A percentile compares a stretch with the other conserved stretches of the same genome.
Evolutionary conservation across 2,888 invertebrate genomes (phyloP).

Genomic region (Morinoia aosen): DNA sequence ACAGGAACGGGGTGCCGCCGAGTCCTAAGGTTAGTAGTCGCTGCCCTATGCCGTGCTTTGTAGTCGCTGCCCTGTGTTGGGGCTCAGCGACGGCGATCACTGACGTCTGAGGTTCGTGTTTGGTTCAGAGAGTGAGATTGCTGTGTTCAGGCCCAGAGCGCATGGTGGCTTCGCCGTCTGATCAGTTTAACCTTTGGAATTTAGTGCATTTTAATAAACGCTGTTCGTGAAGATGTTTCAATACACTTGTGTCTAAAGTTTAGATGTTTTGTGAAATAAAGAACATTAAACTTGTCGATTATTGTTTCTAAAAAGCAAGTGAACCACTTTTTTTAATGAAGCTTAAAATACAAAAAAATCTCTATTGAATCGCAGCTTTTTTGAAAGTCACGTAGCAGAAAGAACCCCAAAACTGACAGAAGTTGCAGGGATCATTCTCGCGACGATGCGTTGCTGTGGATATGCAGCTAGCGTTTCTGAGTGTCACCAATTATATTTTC

Average conservation of each 20-base stretch:
- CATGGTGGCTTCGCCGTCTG: background rate
- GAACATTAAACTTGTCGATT: background rate
- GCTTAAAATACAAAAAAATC: background rate
- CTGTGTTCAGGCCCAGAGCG: background rate
- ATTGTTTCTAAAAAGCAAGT: background rate
- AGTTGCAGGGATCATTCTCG: background rate
- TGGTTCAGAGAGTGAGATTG: background rate
- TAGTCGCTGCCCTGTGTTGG: background rate
- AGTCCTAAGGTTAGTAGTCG: slow-evolving; percentile 62
- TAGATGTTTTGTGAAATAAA: background rate
- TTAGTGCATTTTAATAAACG: background rate
- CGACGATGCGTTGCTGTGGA: background rate
- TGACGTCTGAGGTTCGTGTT: background rate
- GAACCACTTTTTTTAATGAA: background rate
- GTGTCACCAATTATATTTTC: background rate
- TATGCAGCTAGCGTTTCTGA: background rate
- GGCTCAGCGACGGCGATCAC: background rate
- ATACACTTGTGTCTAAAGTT: background rate
- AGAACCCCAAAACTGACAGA: background rate
- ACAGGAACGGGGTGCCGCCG: slow-evolving; percentile 62
- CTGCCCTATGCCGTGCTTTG: slow-evolving; percentile 54
- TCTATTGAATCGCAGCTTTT: background rate
- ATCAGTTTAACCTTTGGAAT: background rate
- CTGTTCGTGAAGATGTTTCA: background rate
- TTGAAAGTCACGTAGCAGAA: background rate